Evolutionary conservation across 2,113 vertebrate genomes (phyloP).

Genomic region (Chionis minor): DNA sequence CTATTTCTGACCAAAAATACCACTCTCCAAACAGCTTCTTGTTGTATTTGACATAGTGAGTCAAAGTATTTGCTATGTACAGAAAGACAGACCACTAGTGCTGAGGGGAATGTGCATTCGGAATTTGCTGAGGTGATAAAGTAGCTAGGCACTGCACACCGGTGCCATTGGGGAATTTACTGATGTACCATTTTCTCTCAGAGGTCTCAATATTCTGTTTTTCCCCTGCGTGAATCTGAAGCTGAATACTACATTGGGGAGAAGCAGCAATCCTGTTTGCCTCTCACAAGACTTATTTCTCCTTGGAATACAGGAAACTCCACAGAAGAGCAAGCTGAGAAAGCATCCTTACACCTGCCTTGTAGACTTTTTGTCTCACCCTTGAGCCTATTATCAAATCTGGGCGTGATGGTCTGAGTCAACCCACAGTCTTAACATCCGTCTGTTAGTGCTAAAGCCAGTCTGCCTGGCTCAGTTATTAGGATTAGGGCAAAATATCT

Average conservation of each 20-base stretch:
- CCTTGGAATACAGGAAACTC: neutral
- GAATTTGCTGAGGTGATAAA: neutral
- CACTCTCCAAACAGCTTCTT: neutral
- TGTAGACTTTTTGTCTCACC: neutral
- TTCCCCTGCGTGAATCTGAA: neutral
- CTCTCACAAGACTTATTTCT: neutral
- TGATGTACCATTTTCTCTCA: neutral
- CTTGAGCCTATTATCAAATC: slow-evolving; percentile 50
- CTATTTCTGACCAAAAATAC: neutral
- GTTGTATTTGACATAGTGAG: neutral
- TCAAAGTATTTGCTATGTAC: neutral
- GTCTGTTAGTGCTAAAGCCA: slow-evolving; percentile 20
- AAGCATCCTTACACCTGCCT: neutral
- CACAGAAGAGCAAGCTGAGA: neutral
- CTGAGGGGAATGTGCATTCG: neutral
- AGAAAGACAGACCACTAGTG: neutral
- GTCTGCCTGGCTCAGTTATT: slow-evolving; percentile 29
- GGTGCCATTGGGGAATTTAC: neutral
- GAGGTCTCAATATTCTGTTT: neutral
- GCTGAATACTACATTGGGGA: neutral
- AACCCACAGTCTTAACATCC: slow-evolving; percentile 42
- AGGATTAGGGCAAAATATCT: slow-evolving; percentile 52
- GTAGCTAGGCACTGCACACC: neutral
- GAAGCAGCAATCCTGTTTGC: neutral
- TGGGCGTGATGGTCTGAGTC: slow-evolving; percentile 2